Evolutionary conservation across 2,888 invertebrate genomes (phyloP).

Genomic region (Scelioninae gen. 1): DNA sequence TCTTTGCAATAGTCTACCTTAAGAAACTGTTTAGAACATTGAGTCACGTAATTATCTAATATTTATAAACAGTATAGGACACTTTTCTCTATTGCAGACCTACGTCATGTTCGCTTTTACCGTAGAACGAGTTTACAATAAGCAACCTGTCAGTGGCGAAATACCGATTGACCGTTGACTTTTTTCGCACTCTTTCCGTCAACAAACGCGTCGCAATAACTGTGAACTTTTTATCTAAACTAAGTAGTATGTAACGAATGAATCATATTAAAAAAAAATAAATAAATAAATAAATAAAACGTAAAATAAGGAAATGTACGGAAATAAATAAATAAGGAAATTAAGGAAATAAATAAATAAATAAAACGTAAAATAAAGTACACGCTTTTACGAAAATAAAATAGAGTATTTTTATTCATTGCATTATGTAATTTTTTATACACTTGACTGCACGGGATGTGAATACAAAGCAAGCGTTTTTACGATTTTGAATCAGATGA

Average conservation of each 20-base stretch:
- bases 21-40: constrained; percentile 8
- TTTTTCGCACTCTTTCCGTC: constrained; percentile 37
- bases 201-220: constrained; percentile 24
- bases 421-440: constrained; percentile 22
- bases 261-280: background rate
- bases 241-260: background rate
- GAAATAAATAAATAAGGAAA: background rate
- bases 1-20: background rate
- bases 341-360: background rate
- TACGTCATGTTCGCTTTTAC: constrained; percentile 45
- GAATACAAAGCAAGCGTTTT: constrained; percentile 5
- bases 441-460: constrained; percentile 10
- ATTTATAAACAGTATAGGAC: constrained; percentile 37
- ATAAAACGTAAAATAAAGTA: too few species aligned
- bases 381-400: constrained; percentile 8
- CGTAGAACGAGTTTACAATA: constrained; percentile 32
- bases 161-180: constrained; percentile 11
- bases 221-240: background rate
- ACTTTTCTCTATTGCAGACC: constrained; percentile 24
- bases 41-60: constrained; percentile 44
- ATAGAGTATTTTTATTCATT: constrained; percentile 21
- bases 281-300: background rate
- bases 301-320: background rate
- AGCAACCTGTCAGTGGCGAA: constrained; percentile 37
- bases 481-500: background rate